These are phyloP conservation scores for Sciurus niger DNA, from an alignment of 2,113 vertebrate genomes.

Conservation along the genomic window DNA sequence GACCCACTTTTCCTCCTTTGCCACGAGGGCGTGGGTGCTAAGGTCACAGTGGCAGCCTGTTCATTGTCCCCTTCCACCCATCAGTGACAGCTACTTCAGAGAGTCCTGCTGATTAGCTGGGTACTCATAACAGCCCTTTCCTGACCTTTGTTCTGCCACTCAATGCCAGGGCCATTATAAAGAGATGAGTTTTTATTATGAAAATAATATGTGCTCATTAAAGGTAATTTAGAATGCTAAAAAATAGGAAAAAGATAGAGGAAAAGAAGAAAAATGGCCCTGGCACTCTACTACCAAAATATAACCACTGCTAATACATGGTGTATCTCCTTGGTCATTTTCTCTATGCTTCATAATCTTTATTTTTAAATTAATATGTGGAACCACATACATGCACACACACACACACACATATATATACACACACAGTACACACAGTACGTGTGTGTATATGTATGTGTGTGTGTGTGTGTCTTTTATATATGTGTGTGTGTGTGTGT, in stretches of 20 bases:
- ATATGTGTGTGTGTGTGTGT: neutral
- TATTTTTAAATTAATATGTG: constrained; percentile 2
- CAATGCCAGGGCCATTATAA: neutral
- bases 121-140: neutral
- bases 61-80: neutral
- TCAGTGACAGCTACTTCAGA: neutral
- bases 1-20: constrained; percentile 61
- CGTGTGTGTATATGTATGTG: too few relatives aligned
- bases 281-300: neutral
- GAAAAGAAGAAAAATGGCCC: neutral
- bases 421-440: too few relatives aligned
- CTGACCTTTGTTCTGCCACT: neutral
- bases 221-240: constrained; percentile 12
- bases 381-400: neutral
- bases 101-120: neutral
- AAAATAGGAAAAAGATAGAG: neutral
- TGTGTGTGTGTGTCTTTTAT: too few relatives aligned
- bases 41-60: constrained; percentile 72
- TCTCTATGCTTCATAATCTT: neutral
- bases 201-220: constrained; percentile 22
- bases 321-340: neutral
- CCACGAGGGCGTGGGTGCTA: constrained; percentile 9
- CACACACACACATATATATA: too few relatives aligned
- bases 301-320: neutral
- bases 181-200: neutral